A percentile compares a stretch with the other conserved stretches of the same genome.
These are phyloP conservation scores for Dallia pectoralis DNA, from an alignment of 2,797 vertebrate genomes.

Conservation along the genomic window DNA sequence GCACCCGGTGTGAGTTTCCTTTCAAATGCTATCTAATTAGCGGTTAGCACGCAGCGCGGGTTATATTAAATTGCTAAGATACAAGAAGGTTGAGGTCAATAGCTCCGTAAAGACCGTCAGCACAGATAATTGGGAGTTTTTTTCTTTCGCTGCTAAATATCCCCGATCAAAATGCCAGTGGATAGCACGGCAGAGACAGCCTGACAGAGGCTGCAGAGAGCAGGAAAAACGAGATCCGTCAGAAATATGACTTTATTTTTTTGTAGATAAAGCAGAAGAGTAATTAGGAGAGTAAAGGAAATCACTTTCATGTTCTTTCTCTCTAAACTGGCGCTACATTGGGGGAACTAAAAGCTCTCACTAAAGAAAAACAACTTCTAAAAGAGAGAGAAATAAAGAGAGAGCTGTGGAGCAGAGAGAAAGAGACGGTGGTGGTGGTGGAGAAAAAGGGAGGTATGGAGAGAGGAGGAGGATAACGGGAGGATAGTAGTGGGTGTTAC, in stretches of 20 bases:
- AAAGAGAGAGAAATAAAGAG: slow-evolving; percentile 5
- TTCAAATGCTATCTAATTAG: slow-evolving; percentile 76
- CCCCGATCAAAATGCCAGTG: slow-evolving; percentile 72
- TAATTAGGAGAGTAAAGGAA: slow-evolving; percentile 60
- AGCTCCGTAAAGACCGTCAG: slow-evolving; percentile 66
- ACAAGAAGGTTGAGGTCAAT: slow-evolving; percentile 72
- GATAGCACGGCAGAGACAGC: slow-evolving; percentile 36
- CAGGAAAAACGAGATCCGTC: slow-evolving; percentile 30
- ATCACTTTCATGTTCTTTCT: slow-evolving; percentile 55
- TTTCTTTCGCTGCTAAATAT: slow-evolving; percentile 53
- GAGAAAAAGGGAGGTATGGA: not conserved
- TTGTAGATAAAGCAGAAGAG: slow-evolving; percentile 54
- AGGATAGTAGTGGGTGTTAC: not conserved
- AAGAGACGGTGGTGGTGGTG: not conserved
- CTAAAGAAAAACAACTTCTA: slow-evolving; percentile 7
- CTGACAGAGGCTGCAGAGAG: slow-evolving; percentile 32
- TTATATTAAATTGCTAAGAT: slow-evolving; percentile 77
- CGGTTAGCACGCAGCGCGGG: slow-evolving; percentile 61
- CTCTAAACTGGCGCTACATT: slow-evolving; percentile 35
- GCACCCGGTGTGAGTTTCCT: slow-evolving; percentile 57
- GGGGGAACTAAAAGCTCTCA: slow-evolving; percentile 22
- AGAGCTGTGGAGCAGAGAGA: slow-evolving; percentile 4
- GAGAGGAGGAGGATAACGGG: not conserved
- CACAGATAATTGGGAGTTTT: slow-evolving; percentile 73
- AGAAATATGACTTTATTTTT: slow-evolving; percentile 65